These are phyloP conservation scores for Acrocera orbiculus DNA, from an alignment of 2,888 invertebrate genomes.

Conservation along the genomic window DNA sequence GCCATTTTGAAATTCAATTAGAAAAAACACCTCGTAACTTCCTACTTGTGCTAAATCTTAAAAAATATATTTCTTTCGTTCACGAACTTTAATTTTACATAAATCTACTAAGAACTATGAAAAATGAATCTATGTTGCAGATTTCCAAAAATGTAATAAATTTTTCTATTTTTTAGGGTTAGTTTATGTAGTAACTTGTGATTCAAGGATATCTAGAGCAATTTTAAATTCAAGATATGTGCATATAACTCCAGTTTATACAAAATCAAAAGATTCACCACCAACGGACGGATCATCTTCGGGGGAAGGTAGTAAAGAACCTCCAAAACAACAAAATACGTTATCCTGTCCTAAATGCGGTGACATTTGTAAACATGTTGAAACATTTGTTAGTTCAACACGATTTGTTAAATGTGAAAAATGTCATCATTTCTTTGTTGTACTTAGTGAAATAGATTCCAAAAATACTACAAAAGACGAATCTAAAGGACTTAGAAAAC, in stretches of 20 bases:
- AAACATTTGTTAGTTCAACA: slow-evolving; percentile 92
- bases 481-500: slow-evolving; percentile 48
- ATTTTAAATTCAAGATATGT: slow-evolving; percentile 11
- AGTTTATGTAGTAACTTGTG: too few relatives aligned
- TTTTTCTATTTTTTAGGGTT: too few relatives aligned
- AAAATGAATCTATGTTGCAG: too few relatives aligned
- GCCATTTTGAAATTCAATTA: too few relatives aligned
- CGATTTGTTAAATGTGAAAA: slow-evolving; percentile 96
- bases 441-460: slow-evolving; percentile 81
- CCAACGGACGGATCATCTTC: slow-evolving; percentile 4
- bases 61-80: too few relatives aligned
- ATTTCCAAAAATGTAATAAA: too few relatives aligned
- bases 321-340: slow-evolving; percentile 45
- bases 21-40: too few relatives aligned
- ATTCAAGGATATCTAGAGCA: too few relatives aligned
- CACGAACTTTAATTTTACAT: too few relatives aligned
- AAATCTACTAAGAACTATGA: too few relatives aligned
- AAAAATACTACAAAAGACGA: slow-evolving; percentile 73
- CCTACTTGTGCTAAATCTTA: too few relatives aligned
- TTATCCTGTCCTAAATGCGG: slow-evolving; percentile 93
- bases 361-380: slow-evolving; percentile 92
- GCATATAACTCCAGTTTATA: slow-evolving; percentile 14
- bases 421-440: slow-evolving; percentile 95
- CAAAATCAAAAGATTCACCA: slow-evolving; percentile 14
- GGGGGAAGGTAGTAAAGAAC: slow-evolving; percentile 36